Evolutionary conservation across 2,797 vertebrate genomes (phyloP).

Genomic region (Vespertilio murinus): DNA sequence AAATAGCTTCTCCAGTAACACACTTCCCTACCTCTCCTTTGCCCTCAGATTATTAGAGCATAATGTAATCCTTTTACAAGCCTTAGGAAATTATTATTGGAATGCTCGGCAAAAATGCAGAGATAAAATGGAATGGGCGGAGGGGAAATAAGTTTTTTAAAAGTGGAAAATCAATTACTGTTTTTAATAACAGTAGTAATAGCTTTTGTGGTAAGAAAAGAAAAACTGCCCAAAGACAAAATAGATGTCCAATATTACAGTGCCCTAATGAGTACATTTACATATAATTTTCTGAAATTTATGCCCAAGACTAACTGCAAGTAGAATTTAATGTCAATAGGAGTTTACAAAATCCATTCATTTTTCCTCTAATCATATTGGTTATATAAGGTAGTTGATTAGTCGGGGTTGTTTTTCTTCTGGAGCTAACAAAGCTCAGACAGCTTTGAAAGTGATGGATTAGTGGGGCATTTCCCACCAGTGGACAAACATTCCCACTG

Average conservation of each 20-base stretch:
- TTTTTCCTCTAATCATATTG: slow-evolving; percentile 73
- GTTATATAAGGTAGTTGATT: slow-evolving; percentile 68
- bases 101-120: slow-evolving; percentile 24
- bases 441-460: slow-evolving; percentile 64
- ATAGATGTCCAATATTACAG: slow-evolving; percentile 73
- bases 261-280: slow-evolving; percentile 83
- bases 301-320: slow-evolving; percentile 68
- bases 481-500: slow-evolving; percentile 57
- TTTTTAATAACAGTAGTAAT: slow-evolving; percentile 80
- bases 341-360: slow-evolving; percentile 74
- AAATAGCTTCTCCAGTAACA: slow-evolving; percentile 17
- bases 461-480: slow-evolving; percentile 56
- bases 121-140: slow-evolving; percentile 49
- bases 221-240: slow-evolving; percentile 80
- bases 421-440: not conserved
- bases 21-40: slow-evolving; percentile 13
- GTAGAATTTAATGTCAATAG: slow-evolving; percentile 72
- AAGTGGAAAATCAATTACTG: slow-evolving; percentile 68
- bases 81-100: slow-evolving; percentile 55
- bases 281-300: slow-evolving; percentile 80
- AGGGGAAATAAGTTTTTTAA: slow-evolving; percentile 48
- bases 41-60: slow-evolving; percentile 58
- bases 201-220: slow-evolving; percentile 66
- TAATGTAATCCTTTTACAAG: slow-evolving; percentile 48
- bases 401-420: slow-evolving; percentile 63